These are phyloP conservation scores for Pholis gunnellus DNA, from an alignment of 2,113 vertebrate genomes.

Conservation along the genomic window DNA sequence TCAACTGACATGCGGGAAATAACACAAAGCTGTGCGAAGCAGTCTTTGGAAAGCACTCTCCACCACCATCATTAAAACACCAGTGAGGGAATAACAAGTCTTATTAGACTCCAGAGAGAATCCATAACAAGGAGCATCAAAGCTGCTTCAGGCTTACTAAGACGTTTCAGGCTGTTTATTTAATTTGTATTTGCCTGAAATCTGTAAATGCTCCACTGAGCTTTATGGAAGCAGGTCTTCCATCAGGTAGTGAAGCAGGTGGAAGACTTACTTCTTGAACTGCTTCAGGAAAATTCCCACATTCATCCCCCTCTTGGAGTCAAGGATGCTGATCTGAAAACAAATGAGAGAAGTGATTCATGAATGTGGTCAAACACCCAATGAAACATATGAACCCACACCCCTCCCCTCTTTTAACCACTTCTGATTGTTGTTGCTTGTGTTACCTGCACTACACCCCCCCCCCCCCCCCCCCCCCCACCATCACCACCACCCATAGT, in stretches of 20 bases:
- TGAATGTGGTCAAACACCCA: neutral
- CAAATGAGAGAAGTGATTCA: constrained; percentile 14
- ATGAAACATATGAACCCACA: neutral
- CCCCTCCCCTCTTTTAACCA: neutral
- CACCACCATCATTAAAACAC: neutral
- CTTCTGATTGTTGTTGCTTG: constrained; percentile 17
- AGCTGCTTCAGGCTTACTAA: neutral
- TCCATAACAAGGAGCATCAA: neutral
- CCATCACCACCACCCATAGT: neutral
- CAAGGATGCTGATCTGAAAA: constrained; percentile 91
- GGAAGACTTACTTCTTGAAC: constrained; percentile 94
- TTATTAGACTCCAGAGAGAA: neutral
- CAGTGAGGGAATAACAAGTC: neutral
- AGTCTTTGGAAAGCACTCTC: neutral
- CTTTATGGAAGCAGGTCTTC: neutral
- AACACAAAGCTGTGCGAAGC: neutral
- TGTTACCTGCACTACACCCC: neutral
- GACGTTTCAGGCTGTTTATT: neutral
- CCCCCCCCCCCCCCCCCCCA: neutral
- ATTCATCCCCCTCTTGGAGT: constrained; percentile 97
- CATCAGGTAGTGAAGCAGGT: neutral
- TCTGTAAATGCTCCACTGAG: neutral
- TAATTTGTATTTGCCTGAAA: neutral
- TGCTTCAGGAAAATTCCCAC: constrained; percentile 98
- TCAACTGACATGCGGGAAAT: neutral